phyloP scores from a whole-genome alignment of 2,888 invertebrate species.

The Phengaris arion region DNA sequence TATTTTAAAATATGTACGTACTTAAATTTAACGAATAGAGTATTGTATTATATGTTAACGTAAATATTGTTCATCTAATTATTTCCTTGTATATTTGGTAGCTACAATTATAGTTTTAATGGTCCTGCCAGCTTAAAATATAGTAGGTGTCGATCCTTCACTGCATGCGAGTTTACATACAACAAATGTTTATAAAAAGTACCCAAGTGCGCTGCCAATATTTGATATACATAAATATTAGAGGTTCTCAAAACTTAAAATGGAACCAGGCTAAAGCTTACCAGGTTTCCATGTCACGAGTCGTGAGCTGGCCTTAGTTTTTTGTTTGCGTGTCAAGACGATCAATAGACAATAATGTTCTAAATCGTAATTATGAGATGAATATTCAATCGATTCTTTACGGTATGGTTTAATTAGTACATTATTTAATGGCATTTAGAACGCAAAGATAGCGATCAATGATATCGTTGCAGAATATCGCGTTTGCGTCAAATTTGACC shows the following conservation, averaged over 20 bases:
- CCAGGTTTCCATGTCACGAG: conserved; percentile 43
- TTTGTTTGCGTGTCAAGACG: conserved; percentile 34
- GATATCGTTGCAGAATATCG: background rate
- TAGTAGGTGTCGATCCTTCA: too few relatives aligned
- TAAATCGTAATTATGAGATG: background rate
- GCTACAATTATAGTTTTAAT: too few relatives aligned
- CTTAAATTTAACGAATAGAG: too few relatives aligned
- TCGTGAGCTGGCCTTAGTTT: conserved; percentile 39
- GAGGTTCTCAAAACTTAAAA: conserved; percentile 34
- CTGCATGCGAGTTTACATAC: background rate
- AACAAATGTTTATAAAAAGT: background rate
- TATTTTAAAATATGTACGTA: too few relatives aligned
- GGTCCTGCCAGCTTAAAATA: too few relatives aligned
- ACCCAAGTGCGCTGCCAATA: background rate
- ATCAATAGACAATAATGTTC: conserved; percentile 29
- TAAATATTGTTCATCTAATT: too few relatives aligned
- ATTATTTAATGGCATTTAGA: background rate
- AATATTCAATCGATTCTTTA: conserved; percentile 8
- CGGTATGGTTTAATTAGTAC: background rate
- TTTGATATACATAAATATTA: conserved; percentile 6
- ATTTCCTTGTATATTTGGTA: too few relatives aligned
- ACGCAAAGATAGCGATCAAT: background rate
- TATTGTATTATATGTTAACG: too few relatives aligned
- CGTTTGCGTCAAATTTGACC: background rate
- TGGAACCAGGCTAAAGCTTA: conserved; percentile 41